Base-by-base conservation (phyloP, 1,140 invertebrate genomes). In the Solenopsis invicta region DNA sequence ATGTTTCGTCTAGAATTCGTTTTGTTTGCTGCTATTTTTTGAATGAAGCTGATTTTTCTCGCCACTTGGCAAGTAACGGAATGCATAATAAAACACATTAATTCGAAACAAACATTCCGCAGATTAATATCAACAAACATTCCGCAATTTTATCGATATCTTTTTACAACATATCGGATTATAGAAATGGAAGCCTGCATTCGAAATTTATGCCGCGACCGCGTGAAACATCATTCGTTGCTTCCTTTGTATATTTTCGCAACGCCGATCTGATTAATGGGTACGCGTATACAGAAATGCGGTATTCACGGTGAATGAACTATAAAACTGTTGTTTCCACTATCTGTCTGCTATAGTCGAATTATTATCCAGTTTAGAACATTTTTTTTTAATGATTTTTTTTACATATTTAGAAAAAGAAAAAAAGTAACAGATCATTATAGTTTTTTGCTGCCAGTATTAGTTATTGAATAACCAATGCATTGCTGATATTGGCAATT, bases 211-310 rank as follows among this genome's bases (percentile, higher is more conserved):
- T 74, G 21, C 13, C 34, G 12, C 29, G 37, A 85, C n/a, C 13
- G 48, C 61, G 18, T 12, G 34, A 66, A 88, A 81, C 56, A 64
- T 52, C 56, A 64, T 77, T 89, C 9, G 45, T 54, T 48, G 67
- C 48, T 88, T 89, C 76, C 76, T 62, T 62, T 89, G 88, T 89
- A 82, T 89, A 89, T 89, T 89, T 87, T 67, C 50, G 16, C 71
- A 80, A 59, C 48, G 13, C 13, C 56, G 29, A 2, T 37, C 45
- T 85, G 88, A 85, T 88, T 72, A 87, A 85, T 34, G 69, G n/a
- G 29, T 41, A 34, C 6, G 21, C 24, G 48, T 34, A 56, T 77
- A 48, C 54, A 62, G 62, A 76, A 77, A 87, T 80, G 52, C 61
- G 34, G 6, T 34, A 80, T 80, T 54, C 29, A 21, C n/a, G 1